Conservation (phyloP, 2,797 vertebrate species). For the Vireo griseus region DNA sequence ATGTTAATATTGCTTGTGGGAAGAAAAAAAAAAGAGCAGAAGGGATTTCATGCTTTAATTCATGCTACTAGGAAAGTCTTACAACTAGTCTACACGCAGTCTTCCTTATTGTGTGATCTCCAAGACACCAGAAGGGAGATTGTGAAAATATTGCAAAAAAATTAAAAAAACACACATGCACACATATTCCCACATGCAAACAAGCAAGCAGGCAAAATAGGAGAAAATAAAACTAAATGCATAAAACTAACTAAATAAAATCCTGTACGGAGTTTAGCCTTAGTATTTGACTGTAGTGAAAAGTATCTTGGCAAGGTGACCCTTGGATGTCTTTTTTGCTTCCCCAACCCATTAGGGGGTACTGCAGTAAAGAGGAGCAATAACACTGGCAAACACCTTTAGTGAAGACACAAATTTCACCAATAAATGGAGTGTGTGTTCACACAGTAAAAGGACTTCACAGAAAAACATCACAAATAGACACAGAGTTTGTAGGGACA, state of each 20-base stretch:
- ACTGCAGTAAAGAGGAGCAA: not conserved
- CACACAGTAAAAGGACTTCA: not conserved
- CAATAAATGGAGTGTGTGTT: not conserved
- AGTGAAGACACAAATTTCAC: not conserved
- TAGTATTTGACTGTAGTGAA: not conserved
- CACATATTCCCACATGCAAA: not conserved
- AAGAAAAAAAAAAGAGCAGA: not conserved
- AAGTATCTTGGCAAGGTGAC: not conserved
- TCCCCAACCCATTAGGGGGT: not conserved
- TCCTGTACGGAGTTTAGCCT: not conserved
- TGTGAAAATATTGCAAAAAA: not conserved
- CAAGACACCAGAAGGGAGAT: constrained; percentile 14
- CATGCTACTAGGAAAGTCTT: not conserved
- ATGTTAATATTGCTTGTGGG: not conserved
- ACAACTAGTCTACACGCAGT: not conserved
- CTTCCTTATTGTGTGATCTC: constrained; percentile 40
- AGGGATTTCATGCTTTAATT: not conserved
- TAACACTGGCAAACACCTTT: not conserved
- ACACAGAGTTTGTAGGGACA: not conserved
- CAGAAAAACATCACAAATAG: not conserved
- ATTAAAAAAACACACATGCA: accelerated
- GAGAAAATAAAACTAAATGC: not conserved
- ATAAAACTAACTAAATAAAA: not conserved
- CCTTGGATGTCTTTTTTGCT: not conserved
- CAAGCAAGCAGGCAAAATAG: not conserved